Base-by-base conservation (phyloP, 2,797 vertebrate species). In the Lemur catta region DNA sequence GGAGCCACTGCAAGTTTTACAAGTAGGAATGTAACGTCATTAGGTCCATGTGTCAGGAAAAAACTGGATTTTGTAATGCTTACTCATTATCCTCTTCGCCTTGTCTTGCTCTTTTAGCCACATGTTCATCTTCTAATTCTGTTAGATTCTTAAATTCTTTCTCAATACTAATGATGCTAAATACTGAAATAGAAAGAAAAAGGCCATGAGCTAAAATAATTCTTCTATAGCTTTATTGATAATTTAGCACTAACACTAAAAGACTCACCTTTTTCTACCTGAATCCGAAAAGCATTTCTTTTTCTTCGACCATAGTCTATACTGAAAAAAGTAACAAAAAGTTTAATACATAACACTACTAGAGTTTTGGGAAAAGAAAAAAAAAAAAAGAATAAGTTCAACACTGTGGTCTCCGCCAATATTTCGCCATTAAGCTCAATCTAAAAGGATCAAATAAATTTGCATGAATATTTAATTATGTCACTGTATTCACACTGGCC, bases 231-330 rank as follows among this genome's bases (percentile, higher is more conserved):
- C 14, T 80, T 57, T 38, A 67, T 33, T 67, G 24, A 43, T 6
- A 3, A 89, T 76, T 97, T 48, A 59, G 59, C 38, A 65, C 18
- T 17, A 84, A 38, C 0, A 79, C 4, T 82, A 67, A 96, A 18
- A 98, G 46, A 97, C 97, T 96, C 97, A 99, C 99, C 99, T 99
- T 99, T 99, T 96, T 99, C 99, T 65, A 99, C 99, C 94, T 99
- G 99, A 98, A 99, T 99, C 98, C 99, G 99, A 97, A 99, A 99
- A 55, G 99, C 99, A 4, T 98, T 99, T 98, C 98, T 99, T 98
- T 99, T 99, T 97, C 99, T 99, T 97, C 99, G 98, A 71, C 99
- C 99, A 67, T 99, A 99, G 24, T 99, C 99, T 93, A 99, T 76
- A 94, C 99, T 99, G 95, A 78, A 98, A 97, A 98, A 95, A 41